Evolutionary conservation across 1,140 invertebrate species (phyloP).

Genomic region (Lasioglossum albipes): DNA sequence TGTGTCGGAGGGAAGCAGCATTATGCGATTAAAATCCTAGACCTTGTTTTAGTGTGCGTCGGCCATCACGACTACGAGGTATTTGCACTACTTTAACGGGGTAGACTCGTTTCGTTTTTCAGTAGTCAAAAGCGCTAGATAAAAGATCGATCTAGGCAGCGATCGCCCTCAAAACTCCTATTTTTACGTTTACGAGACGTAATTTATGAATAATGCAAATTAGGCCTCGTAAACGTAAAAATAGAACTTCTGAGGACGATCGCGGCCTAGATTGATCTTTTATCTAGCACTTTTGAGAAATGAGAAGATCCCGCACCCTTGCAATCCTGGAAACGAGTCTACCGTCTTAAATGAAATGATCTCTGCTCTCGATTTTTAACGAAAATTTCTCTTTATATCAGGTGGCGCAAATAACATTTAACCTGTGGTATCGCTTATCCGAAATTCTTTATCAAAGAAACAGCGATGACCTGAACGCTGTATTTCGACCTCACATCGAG

Average conservation of each 20-base stretch:
- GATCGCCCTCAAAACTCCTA: too few relatives aligned
- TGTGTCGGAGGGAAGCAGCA: slow-evolving; percentile 81
- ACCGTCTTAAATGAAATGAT: background rate
- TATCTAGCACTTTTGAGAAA: too few relatives aligned
- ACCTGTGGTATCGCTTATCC: slow-evolving; percentile 97
- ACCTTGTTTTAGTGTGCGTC: slow-evolving; percentile 94
- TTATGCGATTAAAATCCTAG: slow-evolving; percentile 92
- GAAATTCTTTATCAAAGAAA: slow-evolving; percentile 96
- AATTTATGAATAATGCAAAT: too few relatives aligned
- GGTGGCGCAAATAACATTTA: slow-evolving; percentile 98
- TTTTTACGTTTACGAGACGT: too few relatives aligned
- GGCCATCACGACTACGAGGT: slow-evolving; percentile 98
- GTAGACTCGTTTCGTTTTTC: too few relatives aligned
- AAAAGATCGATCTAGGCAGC: too few relatives aligned
- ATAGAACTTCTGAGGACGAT: too few relatives aligned
- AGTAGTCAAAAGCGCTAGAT: too few relatives aligned
- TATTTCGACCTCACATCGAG: slow-evolving; percentile 95
- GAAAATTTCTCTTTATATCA: slow-evolving; percentile 70
- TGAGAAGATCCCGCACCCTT: too few relatives aligned
- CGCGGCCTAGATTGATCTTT: too few relatives aligned
- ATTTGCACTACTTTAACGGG: slow-evolving; percentile 67
- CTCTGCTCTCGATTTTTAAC: background rate
- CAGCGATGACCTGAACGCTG: slow-evolving; percentile 86
- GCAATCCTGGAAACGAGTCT: too few relatives aligned
- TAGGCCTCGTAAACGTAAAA: too few relatives aligned